phyloP scores from a whole-genome alignment of 2,888 invertebrate genomes.

The Drosophila longiperda region DNA sequence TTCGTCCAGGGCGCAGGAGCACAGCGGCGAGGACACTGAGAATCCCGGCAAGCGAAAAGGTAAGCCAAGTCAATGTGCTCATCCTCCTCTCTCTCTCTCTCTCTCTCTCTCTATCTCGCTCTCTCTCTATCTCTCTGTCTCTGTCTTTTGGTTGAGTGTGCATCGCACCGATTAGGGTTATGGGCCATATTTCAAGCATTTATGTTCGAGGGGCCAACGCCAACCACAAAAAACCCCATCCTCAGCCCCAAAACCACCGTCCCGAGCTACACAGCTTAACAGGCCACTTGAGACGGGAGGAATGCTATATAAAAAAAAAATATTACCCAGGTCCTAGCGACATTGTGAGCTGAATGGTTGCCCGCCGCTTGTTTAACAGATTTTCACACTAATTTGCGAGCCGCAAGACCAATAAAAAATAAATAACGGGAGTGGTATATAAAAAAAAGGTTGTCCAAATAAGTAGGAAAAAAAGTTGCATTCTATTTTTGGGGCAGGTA shows the following conservation, averaged over 20 bases:
- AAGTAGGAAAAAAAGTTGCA: constrained; percentile 37
- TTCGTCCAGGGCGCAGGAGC: constrained; percentile 82
- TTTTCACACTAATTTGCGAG: constrained; percentile 79
- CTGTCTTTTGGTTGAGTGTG: constrained; percentile 32
- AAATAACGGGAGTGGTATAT: constrained; percentile 2
- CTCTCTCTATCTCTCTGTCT: background rate
- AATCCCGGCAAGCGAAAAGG: constrained; percentile 85
- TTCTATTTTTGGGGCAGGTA: constrained; percentile 59
- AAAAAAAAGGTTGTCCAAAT: constrained; percentile 45
- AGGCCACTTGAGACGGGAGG: constrained; percentile 78
- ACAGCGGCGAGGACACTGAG: constrained; percentile 84
- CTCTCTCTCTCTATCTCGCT: background rate
- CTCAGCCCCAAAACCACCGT: background rate
- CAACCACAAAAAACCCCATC: background rate
- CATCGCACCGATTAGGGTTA: constrained; percentile 75
- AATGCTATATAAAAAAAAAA: constrained; percentile 54
- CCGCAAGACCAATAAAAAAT: constrained; percentile 41
- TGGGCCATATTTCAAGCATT: constrained; percentile 75
- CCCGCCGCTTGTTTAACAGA: constrained; percentile 69
- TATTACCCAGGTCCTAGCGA: constrained; percentile 33
- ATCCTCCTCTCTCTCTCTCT: constrained; percentile 20
- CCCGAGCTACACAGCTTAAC: constrained; percentile 54
- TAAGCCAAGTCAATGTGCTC: constrained; percentile 66
- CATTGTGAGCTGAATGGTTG: constrained; percentile 49
- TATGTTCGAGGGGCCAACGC: constrained; percentile 38